These are phyloP conservation scores for Enhydra lutris DNA, from an alignment of 2,113 vertebrate genomes.

Conservation along the genomic window DNA sequence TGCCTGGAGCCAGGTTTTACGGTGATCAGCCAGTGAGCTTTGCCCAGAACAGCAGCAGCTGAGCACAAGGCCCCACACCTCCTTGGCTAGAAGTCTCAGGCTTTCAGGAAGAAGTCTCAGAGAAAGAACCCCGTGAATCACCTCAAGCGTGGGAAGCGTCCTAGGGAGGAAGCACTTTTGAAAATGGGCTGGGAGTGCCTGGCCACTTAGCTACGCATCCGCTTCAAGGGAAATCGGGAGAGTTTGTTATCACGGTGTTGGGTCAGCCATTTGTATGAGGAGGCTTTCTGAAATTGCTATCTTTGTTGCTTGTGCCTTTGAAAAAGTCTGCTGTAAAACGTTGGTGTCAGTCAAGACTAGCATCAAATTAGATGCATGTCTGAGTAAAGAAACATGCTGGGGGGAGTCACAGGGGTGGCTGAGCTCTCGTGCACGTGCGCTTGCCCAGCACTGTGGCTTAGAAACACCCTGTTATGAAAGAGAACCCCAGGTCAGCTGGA, in stretches of 20 bases:
- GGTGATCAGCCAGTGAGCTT: background rate
- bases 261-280: constrained; percentile 18
- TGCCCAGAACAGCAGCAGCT: background rate
- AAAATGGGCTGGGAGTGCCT: constrained; percentile 55
- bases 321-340: constrained; percentile 66
- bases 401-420: constrained; percentile 67
- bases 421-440: constrained; percentile 61
- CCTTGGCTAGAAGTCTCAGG: background rate
- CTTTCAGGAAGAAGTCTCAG: background rate
- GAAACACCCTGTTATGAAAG: constrained; percentile 79
- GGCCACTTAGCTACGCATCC: constrained; percentile 64
- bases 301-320: constrained; percentile 45
- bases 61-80: background rate
- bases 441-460: constrained; percentile 72
- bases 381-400: constrained; percentile 61
- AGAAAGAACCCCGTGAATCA: rapidly evolving
- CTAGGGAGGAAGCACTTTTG: constrained; percentile 12
- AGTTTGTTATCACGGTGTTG: constrained; percentile 36
- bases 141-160: constrained; percentile 23
- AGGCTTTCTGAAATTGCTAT: background rate
- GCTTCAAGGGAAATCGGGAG: background rate
- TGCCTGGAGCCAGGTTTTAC: rapidly evolving
- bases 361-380: constrained; percentile 64
- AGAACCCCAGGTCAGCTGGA: constrained; percentile 80
- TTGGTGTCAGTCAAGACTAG: constrained; percentile 51